Evolutionary conservation across 2,797 vertebrate genomes (phyloP).

Genomic region (Manis crassicaudata): DNA sequence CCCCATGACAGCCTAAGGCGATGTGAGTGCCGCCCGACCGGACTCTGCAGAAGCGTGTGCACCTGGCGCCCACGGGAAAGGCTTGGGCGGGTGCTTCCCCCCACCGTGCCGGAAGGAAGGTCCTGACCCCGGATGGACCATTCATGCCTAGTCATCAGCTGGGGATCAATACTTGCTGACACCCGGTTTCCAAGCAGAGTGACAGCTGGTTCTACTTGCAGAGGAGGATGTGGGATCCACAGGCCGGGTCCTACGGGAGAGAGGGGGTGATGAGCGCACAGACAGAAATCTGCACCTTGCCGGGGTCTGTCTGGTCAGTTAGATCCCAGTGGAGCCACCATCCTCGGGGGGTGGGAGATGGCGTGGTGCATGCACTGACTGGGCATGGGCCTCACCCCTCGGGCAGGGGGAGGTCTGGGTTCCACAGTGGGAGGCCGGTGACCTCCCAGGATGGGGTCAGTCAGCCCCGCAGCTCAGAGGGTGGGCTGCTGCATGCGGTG

Average conservation of each 20-base stretch:
- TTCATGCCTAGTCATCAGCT: background rate
- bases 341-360: too few relatives aligned
- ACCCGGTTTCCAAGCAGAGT: background rate
- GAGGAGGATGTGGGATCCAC: slow-evolving; percentile 46
- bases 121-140: background rate
- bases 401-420: too few relatives aligned
- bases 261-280: background rate
- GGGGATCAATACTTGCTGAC: background rate
- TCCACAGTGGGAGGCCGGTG: too few relatives aligned
- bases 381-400: too few relatives aligned
- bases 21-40: accelerated
- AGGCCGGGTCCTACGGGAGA: slow-evolving; percentile 57
- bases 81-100: accelerated
- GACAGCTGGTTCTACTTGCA: slow-evolving; percentile 4
- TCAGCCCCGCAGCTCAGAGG: too few relatives aligned
- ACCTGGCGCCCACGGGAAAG: accelerated
- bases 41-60: background rate
- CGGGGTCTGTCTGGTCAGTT: accelerated
- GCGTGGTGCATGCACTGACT: too few relatives aligned
- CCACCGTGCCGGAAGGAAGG: accelerated
- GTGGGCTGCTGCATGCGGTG: too few relatives aligned
- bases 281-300: accelerated
- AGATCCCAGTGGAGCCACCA: too few relatives aligned
- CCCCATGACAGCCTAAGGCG: accelerated
- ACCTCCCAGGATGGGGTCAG: too few relatives aligned